A percentile compares a stretch with the other conserved stretches of the same genome.
Evolutionary conservation across 2,113 vertebrate species (phyloP).

Genomic region (Cyanoramphus novaezelandiae): DNA sequence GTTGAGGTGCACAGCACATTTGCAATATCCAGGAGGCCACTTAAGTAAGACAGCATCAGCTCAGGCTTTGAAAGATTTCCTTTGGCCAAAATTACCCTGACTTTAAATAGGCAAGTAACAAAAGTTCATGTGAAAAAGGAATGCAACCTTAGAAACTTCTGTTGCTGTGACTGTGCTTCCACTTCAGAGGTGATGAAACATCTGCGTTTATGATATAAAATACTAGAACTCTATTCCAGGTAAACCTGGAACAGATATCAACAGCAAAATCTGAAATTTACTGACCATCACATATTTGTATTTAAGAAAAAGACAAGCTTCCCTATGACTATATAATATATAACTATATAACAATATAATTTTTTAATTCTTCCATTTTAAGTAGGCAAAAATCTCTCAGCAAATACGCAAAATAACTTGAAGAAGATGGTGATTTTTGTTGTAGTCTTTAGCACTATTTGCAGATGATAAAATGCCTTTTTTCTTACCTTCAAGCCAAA

Average conservation of each 20-base stretch:
- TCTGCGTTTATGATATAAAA: background rate
- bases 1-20: background rate
- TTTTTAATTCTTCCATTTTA: background rate
- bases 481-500: background rate
- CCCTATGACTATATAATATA: background rate
- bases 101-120: background rate
- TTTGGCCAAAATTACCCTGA: background rate
- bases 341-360: background rate
- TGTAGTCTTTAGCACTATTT: background rate
- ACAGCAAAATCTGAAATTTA: background rate
- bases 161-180: background rate
- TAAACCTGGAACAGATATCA: background rate
- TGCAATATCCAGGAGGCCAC: background rate
- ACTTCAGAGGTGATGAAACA: background rate
- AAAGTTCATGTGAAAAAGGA: background rate
- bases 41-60: background rate
- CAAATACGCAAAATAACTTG: background rate
- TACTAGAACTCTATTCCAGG: background rate
- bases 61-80: background rate
- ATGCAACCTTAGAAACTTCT: background rate
- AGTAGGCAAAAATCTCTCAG: background rate
- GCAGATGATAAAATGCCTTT: background rate
- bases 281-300: background rate
- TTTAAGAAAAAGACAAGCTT: background rate
- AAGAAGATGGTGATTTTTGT: background rate